Percentiles rank a stretch among this genome's conserved stretches.
These are phyloP conservation scores for Theretra japonica DNA, from an alignment of 2,888 invertebrate species.

Conservation along the genomic window DNA sequence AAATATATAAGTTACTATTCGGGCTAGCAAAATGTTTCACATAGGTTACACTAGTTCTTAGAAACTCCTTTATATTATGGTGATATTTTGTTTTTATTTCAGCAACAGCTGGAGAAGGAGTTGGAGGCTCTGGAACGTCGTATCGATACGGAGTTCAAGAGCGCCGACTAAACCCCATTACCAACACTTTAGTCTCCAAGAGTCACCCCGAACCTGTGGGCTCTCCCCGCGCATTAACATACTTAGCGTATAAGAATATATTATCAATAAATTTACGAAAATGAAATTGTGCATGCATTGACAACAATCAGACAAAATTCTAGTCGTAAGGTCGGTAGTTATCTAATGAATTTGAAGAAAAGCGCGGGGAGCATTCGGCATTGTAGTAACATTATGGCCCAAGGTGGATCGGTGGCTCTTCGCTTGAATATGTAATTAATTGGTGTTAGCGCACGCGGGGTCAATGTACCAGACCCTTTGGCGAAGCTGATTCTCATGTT, in stretches of 20 bases:
- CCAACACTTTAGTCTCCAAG: background rate
- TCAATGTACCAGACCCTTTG: background rate
- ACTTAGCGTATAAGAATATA: background rate
- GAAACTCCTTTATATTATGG: background rate
- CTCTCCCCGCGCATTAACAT: background rate
- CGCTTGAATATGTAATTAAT: background rate
- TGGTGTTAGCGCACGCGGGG: background rate
- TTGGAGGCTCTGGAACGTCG: slow-evolving; percentile 70
- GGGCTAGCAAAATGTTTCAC: too few species aligned
- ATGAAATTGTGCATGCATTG: background rate
- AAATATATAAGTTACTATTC: too few species aligned
- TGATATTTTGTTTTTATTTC: slow-evolving; percentile 44
- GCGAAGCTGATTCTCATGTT: slow-evolving; percentile 12
- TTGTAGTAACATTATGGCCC: background rate
- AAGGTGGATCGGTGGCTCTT: background rate
- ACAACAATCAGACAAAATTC: background rate
- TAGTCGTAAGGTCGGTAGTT: background rate
- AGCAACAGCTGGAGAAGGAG: slow-evolving; percentile 67
- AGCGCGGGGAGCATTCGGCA: background rate
- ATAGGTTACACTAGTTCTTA: too few species aligned
- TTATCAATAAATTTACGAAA: background rate
- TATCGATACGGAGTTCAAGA: slow-evolving; percentile 74
- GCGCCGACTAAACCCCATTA: slow-evolving; percentile 54
- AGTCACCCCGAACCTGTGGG: background rate
- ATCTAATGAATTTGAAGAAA: background rate